Evolutionary conservation across 2,888 invertebrate genomes (phyloP), one percentile per base, ranked within the genome.

Genomic region (Chydorus sphaericus): DNA sequence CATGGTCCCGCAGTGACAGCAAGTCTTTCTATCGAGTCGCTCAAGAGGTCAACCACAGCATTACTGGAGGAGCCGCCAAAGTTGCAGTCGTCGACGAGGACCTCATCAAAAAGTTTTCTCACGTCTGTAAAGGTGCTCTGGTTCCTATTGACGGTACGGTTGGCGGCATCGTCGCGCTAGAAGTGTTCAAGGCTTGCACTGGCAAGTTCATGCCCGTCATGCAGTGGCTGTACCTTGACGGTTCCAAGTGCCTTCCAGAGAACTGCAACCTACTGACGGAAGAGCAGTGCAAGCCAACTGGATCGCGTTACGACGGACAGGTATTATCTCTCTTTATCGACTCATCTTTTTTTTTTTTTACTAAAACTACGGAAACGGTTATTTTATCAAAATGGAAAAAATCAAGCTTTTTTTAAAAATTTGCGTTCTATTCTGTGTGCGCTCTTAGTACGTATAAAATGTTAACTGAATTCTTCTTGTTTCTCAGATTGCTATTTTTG

Each of bases 81-180:
- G 76, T 81, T 60, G 80, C 79, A 1, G 81, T 85, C 59, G 63
- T 86, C 20, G 81, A 83, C 66, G 72, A 71, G 31, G 76, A 80
- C 36, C 66, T 91, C 14, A 64, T 90, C 58, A 75, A 77, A 58
- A 80, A 77, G 37, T 90, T 96, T 71, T 79, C 90, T 26, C 87
- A 88, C 71, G 76, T 82, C 14, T 80, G 81, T 48, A 72, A 82
- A 5, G 92, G 91, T 3, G 83, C 85, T 65, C 70, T 89, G 31
- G 85, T 84, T 66, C 94, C 97, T 0, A 81, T 98, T 73, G 87
- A 91, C 67, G 92, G 93, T 0, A 84, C 88, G 1, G 84, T 97
- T 63, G 98, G 98, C 52, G 97, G 98, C 20, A 79, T 96, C 56
- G 89, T 96, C 5, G 97, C 97, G 26, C 98, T 99, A 72, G 98